These are phyloP conservation scores for Kryptopterus vitreolus DNA, from an alignment of 2,797 vertebrate genomes.

Conservation along the genomic window DNA sequence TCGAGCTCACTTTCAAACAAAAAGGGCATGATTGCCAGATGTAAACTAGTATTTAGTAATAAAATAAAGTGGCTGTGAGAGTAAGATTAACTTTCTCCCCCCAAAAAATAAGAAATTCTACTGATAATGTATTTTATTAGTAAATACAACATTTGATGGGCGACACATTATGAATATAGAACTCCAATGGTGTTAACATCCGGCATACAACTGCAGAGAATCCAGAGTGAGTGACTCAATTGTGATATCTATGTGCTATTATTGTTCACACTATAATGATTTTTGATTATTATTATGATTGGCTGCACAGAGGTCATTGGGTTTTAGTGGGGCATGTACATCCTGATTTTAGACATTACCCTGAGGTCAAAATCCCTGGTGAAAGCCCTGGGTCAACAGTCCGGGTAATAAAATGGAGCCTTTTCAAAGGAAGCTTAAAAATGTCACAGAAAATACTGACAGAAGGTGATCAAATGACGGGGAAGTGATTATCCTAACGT, in stretches of 20 bases:
- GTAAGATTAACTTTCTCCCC: too few species aligned
- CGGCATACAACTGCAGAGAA: neutral
- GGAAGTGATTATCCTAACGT: neutral
- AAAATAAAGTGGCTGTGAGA: neutral
- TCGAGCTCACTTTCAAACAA: neutral
- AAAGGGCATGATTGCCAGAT: neutral
- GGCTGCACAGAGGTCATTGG: neutral
- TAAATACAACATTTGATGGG: constrained; percentile 40
- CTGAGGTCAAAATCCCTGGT: neutral
- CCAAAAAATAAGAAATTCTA: too few species aligned
- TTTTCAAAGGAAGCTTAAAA: neutral
- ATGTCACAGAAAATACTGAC: neutral
- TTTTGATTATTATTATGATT: neutral
- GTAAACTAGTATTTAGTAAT: neutral
- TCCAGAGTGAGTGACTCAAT: neutral
- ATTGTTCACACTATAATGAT: neutral
- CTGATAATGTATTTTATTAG: too few species aligned
- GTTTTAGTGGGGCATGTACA: neutral
- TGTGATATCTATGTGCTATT: too few species aligned
- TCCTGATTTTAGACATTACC: neutral
- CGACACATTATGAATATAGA: neutral
- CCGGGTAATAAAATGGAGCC: constrained; percentile 9
- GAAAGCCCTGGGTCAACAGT: neutral
- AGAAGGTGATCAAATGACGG: neutral
- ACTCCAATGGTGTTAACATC: neutral